A percentile compares a stretch with the other conserved stretches of the same genome.
These are phyloP conservation scores for Drosophila rubida DNA, from an alignment of 2,888 invertebrate species.

Conservation along the genomic window DNA sequence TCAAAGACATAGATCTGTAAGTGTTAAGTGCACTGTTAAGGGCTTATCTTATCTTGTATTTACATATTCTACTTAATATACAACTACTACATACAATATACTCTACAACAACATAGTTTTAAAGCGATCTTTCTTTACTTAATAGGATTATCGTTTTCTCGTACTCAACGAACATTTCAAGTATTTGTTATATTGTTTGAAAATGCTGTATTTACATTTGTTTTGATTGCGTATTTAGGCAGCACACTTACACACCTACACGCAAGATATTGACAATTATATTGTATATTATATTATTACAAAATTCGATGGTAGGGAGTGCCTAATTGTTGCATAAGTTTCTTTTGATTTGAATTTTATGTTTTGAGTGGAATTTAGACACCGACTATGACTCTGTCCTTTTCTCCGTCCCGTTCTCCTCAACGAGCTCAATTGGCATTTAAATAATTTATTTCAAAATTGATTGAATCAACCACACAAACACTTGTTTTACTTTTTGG, in stretches of 20 bases:
- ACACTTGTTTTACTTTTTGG: constrained; percentile 11
- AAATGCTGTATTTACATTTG: constrained; percentile 18
- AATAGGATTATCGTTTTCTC: constrained; percentile 52
- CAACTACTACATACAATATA: constrained; percentile 12
- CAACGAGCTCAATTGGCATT: constrained; percentile 25
- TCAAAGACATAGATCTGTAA: constrained; percentile 90
- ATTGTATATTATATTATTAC: constrained; percentile 18
- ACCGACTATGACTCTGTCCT: not conserved
- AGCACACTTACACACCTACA: constrained; percentile 33
- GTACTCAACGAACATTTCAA: constrained; percentile 29
- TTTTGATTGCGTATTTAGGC: constrained; percentile 26
- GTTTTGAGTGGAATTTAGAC: constrained; percentile 8
- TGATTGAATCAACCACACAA: constrained; percentile 7
- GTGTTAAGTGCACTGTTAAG: constrained; percentile 83
- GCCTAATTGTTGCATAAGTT: constrained; percentile 9
- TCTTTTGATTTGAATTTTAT: constrained; percentile 6
- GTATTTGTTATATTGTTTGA: constrained; percentile 24
- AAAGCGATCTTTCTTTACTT: constrained; percentile 41
- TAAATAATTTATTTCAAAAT: constrained; percentile 15
- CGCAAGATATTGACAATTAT: constrained; percentile 1
- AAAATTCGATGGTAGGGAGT: constrained; percentile 12
- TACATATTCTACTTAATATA: constrained; percentile 15
- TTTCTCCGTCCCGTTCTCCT: not conserved
- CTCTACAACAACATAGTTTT: constrained; percentile 40
- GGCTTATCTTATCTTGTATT: constrained; percentile 64